Evolutionary conservation across 2,113 vertebrate genomes (phyloP).

Genomic region (Cyanoliseus patagonus): DNA sequence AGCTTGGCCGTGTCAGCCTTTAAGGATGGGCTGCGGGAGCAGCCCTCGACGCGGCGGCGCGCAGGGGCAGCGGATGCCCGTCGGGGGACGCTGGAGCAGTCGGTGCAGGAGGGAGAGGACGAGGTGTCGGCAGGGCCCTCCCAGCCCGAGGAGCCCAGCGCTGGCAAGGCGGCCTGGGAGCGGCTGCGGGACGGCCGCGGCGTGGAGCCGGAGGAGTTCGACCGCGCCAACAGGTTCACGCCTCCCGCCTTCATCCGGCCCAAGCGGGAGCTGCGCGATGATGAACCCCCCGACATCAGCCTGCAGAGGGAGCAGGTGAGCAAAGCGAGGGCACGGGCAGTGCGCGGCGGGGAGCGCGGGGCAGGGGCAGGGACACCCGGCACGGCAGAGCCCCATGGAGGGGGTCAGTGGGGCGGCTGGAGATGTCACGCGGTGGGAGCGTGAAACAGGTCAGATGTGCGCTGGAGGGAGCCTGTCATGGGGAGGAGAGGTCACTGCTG

Average conservation of each 20-base stretch:
- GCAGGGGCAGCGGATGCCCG: constrained; percentile 42
- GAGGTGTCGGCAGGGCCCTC: constrained; percentile 53
- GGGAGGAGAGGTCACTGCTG: neutral
- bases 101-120: constrained; percentile 72
- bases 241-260: constrained; percentile 89
- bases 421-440: accelerated
- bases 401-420: neutral
- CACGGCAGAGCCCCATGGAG: accelerated
- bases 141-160: constrained; percentile 74
- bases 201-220: constrained; percentile 91
- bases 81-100: constrained; percentile 70
- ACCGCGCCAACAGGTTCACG: constrained; percentile 84
- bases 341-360: too few relatives aligned
- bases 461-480: neutral
- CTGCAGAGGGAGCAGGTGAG: constrained; percentile 88
- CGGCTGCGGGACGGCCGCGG: constrained; percentile 92
- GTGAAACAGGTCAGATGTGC: neutral
- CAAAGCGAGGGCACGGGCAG: too few relatives aligned
- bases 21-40: constrained; percentile 88
- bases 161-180: constrained; percentile 88
- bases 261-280: constrained; percentile 85
- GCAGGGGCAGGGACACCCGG: too few relatives aligned
- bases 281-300: constrained; percentile 83
- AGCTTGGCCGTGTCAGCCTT: constrained; percentile 92
- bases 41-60: constrained; percentile 63